Conservation (phyloP, 2,888 invertebrate genomes). For the Muschampia plurimacula region DNA sequence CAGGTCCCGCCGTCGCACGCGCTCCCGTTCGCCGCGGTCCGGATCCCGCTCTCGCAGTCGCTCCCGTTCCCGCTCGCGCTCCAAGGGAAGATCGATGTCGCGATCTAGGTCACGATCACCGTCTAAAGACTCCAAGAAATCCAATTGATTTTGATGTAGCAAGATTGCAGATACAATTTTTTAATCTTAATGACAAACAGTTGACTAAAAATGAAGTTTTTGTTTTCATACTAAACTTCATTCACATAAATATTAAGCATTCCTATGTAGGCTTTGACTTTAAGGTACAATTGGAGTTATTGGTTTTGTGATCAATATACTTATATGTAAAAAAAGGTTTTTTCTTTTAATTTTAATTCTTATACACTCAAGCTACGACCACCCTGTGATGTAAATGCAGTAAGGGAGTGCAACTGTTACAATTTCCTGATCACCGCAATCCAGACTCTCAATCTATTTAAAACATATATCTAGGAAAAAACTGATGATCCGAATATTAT, state of each 20-base stretch:
- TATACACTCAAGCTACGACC: too few relatives aligned
- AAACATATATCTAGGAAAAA: too few relatives aligned
- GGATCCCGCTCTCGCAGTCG: conserved; percentile 80
- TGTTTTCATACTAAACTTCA: conserved; percentile 18
- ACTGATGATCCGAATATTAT: too few relatives aligned
- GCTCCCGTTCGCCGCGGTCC: conserved; percentile 85
- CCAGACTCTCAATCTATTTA: too few relatives aligned
- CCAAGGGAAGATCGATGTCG: conserved; percentile 80
- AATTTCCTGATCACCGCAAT: too few relatives aligned
- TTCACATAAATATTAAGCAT: conserved; percentile 59
- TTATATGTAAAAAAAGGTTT: conserved; percentile 46
- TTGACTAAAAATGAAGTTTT: conserved; percentile 30
- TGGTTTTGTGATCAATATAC: conserved; percentile 70
- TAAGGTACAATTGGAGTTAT: conserved; percentile 60
- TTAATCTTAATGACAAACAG: conserved; percentile 29
- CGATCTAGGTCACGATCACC: conserved; percentile 80
- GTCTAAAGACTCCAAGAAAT: conserved; percentile 82
- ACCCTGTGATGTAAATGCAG: too few relatives aligned
- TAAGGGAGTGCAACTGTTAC: too few relatives aligned
- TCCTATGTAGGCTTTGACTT: conserved; percentile 61
- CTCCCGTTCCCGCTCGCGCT: conserved; percentile 82
- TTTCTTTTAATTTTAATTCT: conserved; percentile 8
- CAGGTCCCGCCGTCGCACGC: conserved; percentile 87
- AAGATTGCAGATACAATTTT: conserved; percentile 26
- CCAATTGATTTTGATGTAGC: conserved; percentile 59